Conservation (phyloP, 2,888 invertebrate genomes). For the Cantharis rufa region DNA sequence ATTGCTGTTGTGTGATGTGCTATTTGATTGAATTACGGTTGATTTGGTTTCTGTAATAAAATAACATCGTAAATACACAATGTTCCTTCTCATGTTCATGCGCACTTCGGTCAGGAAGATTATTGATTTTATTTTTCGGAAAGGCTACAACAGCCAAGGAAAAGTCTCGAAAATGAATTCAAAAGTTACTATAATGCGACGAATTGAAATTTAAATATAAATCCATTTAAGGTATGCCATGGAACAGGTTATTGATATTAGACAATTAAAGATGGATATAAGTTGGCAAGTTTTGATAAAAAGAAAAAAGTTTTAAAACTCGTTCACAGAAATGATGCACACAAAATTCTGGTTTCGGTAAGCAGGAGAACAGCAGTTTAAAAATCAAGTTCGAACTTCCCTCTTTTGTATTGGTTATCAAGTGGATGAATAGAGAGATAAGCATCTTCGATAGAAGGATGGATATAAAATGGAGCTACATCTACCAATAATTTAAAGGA, state of each 20-base stretch:
- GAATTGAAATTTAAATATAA: not conserved
- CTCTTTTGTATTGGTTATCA: not conserved
- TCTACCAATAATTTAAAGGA: slow-evolving; percentile 19
- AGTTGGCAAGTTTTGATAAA: not conserved
- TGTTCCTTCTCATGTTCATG: not conserved
- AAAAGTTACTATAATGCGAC: not conserved
- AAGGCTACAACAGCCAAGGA: not conserved
- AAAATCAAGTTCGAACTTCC: not conserved
- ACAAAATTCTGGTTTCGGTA: not conserved
- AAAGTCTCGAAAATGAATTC: not conserved
- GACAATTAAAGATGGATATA: not conserved
- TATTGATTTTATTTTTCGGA: not conserved
- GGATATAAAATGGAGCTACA: not conserved
- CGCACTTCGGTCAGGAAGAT: too few relatives aligned
- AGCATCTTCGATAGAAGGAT: not conserved
- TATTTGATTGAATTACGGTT: slow-evolving; percentile 34
- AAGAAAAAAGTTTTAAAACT: not conserved
- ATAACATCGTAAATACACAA: not conserved
- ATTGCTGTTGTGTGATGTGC: slow-evolving; percentile 23
- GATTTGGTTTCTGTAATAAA: slow-evolving; percentile 49
- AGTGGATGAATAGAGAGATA: not conserved
- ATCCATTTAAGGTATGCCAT: not conserved
- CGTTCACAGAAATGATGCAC: not conserved
- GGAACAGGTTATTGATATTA: not conserved
- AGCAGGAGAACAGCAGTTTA: not conserved